Base-by-base conservation (phyloP, 2,797 vertebrate species). In the Rousettus madagascariensis region DNA sequence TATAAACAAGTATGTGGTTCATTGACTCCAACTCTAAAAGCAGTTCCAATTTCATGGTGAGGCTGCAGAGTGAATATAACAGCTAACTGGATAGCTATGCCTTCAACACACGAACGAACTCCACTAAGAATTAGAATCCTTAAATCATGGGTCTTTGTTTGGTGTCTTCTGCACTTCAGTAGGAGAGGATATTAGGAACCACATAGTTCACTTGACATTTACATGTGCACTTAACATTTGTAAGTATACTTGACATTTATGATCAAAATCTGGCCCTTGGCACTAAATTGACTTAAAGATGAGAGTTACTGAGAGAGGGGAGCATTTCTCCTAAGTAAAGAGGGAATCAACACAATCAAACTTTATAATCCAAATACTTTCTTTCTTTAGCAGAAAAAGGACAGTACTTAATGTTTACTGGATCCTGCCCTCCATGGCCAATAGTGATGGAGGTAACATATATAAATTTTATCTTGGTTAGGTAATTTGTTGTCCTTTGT, bases 211-310 rank as follows among this genome's bases (percentile, higher is more conserved):
- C 86, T 95, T 97, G 95, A 96, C 94, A 97, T 97, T 96, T 96
- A 57, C 41, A 55, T 83, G 59, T 97, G 86, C 74, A 93, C 78
- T 90, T 97, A 91, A 96, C 83, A 95, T 95, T 95, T 95, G 24
- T 93, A 90, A 96, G 75, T 95, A 77, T 78, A 82, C 86, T 96
- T 96, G 93, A 96, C 84, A 96, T 97, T 96, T 97, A 95, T 85
- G 38, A 97, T 91, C 66, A 95, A 89, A 91, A 90, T 89, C 61
- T 74, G 59, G 85, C 66, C 66, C 86, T 69, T 94, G 46, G 30
- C 78, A 96, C 77, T 74, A 95, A 91, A 94, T 28, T 96, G 51
- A 96, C 68, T 94, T 95, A 61, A 95, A 82, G 87, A 80, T 90
- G 65, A 95, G 85, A 91, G 79, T 90, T 63, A 86, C 11, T 90